phyloP scores from a whole-genome alignment of 1,140 invertebrate genomes.

The Lerema accius region DNA sequence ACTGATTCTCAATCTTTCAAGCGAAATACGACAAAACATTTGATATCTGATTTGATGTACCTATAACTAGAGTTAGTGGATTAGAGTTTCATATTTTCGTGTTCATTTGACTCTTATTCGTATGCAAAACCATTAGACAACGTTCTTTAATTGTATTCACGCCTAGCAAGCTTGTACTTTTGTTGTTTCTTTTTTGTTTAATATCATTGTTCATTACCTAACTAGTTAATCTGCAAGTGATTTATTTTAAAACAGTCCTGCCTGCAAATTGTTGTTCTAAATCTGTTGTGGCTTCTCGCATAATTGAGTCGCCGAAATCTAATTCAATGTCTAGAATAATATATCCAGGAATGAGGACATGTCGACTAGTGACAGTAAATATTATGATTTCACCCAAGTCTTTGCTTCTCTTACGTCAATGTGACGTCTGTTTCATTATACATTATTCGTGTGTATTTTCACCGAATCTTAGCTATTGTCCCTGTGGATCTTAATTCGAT shows the following conservation, averaged over 20 bases:
- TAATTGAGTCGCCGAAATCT: constrained; percentile 38
- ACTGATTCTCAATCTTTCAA: too few species aligned
- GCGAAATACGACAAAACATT: too few species aligned
- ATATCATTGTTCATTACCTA: too few species aligned
- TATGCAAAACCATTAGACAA: too few species aligned
- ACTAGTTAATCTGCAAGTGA: too few species aligned
- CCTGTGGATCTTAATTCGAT: constrained; percentile 51
- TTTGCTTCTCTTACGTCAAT: constrained; percentile 78
- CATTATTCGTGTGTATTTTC: constrained; percentile 55
- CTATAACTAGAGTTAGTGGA: too few species aligned
- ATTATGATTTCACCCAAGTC: constrained; percentile 77
- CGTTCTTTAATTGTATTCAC: too few species aligned
- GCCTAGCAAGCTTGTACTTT: too few species aligned
- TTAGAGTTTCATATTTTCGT: too few species aligned
- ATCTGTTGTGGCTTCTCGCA: constrained; percentile 20
- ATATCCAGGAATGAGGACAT: constrained; percentile 66
- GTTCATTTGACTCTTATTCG: too few species aligned
- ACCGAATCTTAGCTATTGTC: constrained; percentile 50
- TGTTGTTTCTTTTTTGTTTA: too few species aligned
- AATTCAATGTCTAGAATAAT: constrained; percentile 59
- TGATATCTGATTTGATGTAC: too few species aligned
- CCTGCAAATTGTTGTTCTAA: constrained; percentile 17
- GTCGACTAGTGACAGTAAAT: constrained; percentile 71
- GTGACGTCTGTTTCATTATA: constrained; percentile 80
- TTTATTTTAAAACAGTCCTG: constrained; percentile 15